phyloP scores from a whole-genome alignment of 2,888 invertebrate species.

The Netelia melanura region DNA sequence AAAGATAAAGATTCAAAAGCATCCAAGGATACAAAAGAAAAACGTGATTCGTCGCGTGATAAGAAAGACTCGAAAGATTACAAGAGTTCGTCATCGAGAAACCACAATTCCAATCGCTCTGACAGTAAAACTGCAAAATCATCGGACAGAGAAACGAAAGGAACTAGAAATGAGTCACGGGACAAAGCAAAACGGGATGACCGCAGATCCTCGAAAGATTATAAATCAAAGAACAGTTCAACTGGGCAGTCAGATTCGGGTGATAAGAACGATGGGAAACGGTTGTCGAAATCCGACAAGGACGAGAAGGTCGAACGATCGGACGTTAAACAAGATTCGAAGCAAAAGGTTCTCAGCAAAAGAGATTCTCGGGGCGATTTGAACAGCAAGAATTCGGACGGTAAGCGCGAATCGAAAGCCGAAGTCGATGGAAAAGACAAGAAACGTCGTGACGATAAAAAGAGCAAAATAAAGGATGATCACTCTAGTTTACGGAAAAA shows the following conservation, averaged over 20 bases:
- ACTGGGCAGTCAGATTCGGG: slow-evolving; percentile 70
- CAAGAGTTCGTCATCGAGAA: slow-evolving; percentile 76
- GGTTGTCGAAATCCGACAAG: slow-evolving; percentile 83
- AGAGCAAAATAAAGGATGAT: slow-evolving; percentile 88
- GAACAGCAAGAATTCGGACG: slow-evolving; percentile 66
- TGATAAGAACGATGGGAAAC: slow-evolving; percentile 81
- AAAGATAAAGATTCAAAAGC: slow-evolving; percentile 77
- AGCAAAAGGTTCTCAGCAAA: slow-evolving; percentile 44
- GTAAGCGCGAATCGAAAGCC: slow-evolving; percentile 72
- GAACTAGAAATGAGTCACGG: slow-evolving; percentile 70
- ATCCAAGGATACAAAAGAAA: slow-evolving; percentile 75
- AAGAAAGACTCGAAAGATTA: slow-evolving; percentile 78
- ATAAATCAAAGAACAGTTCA: slow-evolving; percentile 69
- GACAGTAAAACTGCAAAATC: slow-evolving; percentile 76
- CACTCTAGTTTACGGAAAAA: slow-evolving; percentile 90
- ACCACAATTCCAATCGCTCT: slow-evolving; percentile 75
- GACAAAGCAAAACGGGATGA: slow-evolving; percentile 72
- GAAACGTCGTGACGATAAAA: slow-evolving; percentile 81
- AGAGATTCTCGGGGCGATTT: slow-evolving; percentile 61
- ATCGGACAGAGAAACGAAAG: slow-evolving; percentile 61
- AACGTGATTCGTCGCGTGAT: slow-evolving; percentile 77
- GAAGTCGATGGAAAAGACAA: slow-evolving; percentile 78
- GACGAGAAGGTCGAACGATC: slow-evolving; percentile 69
- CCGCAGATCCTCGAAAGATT: slow-evolving; percentile 74
- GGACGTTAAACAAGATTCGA: slow-evolving; percentile 49